Percentiles rank a stretch among this genome's conserved stretches.
Evolutionary conservation across 2,888 invertebrate species (phyloP).

Genomic region (Epistrophe eligans): DNA sequence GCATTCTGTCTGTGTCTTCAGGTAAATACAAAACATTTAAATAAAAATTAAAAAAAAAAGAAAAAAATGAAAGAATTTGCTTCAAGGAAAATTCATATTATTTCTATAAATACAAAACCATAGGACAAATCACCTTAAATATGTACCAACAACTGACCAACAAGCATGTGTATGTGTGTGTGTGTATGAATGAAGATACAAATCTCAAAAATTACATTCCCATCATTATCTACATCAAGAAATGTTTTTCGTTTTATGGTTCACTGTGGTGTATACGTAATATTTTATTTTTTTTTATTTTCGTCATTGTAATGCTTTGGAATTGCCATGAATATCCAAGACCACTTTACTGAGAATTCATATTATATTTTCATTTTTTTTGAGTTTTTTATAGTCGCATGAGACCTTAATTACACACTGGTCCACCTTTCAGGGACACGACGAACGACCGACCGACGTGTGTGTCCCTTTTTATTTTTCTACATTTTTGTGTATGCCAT

Average conservation of each 20-base stretch:
- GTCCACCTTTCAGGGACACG: neutral
- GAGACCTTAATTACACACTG: conserved; percentile 46
- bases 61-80: too few species aligned
- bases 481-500: neutral
- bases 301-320: conserved; percentile 1
- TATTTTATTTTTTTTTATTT: conserved; percentile 29
- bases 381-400: conserved; percentile 38
- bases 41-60: too few species aligned
- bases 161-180: neutral
- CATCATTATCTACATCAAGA: neutral
- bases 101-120: neutral
- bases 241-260: neutral
- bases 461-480: neutral
- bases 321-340: conserved; percentile 37
- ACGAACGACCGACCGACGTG: neutral
- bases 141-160: neutral
- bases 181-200: neutral
- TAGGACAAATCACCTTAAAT: neutral
- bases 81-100: neutral
- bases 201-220: neutral
- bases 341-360: conserved; percentile 33
- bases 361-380: conserved; percentile 60
- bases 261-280: conserved; percentile 49
- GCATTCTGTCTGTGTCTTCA: neutral
- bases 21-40: neutral